Base-by-base conservation (phyloP, 2,113 vertebrate species). In the Isurus oxyrinchus region DNA sequence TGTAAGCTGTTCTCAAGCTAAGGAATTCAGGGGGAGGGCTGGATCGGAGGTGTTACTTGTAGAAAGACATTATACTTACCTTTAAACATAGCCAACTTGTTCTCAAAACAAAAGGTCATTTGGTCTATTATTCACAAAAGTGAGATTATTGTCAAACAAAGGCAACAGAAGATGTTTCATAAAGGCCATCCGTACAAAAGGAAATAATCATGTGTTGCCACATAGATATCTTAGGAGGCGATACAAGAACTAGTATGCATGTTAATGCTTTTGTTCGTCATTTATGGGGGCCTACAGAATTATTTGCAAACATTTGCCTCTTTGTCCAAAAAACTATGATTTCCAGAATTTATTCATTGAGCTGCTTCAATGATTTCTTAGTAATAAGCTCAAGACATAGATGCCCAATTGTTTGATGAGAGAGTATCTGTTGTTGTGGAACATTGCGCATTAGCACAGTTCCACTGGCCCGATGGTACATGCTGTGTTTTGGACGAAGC, bases 391-490 rank as follows among this genome's bases (percentile, higher is more conserved):
- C 96, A 97, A 96, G 96, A 97, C 96, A 98, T 97, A 98, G 97
- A 97, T 96, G 97, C 96, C 96, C 96, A 97, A 97, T 97, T 97
- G 97, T 98, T 97, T 97, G 86, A 96, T 79, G 96, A 97, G 97
- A 97, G 97, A 96, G 96, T 97, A 96, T 97, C 97, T 98, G 97
- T 97, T 91, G 96, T 76, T 97, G 96, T 97, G 96, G 97, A 96
- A 96, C 97, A 97, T 97, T 63, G n/a, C 84, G 97, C 96, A 96
- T 98, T 97, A 97, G 96, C 97, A 97, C 94, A 86, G 96, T 96
- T 97, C 97, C 97, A 97, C 97, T 97, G 96, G 96, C 96, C 97
- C 97, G 97, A 96, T 97, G 97, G 97, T 98, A 97, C 97, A 97
- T 95, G 97, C 86, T 96, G 96, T 97, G 97, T 95, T 96, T 94